Percentiles rank a stretch among this genome's conserved stretches.
phyloP scores from a whole-genome alignment of 2,797 vertebrate genomes.

The Strix occidentalis region DNA sequence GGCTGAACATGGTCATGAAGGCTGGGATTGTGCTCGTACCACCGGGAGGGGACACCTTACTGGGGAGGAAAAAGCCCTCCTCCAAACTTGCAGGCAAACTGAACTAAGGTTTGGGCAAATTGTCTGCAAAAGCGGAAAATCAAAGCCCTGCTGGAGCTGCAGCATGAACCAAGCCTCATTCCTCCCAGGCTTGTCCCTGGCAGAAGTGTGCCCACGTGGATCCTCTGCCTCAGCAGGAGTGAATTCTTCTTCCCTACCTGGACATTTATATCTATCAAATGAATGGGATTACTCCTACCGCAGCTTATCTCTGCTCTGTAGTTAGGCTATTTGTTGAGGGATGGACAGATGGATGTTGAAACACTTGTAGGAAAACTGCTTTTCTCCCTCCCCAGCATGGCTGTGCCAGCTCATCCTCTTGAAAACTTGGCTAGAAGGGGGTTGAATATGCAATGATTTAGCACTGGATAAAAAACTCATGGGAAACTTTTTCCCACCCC shows the following conservation, averaged over 20 bases:
- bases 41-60: background rate
- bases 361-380: background rate
- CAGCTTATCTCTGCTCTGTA: background rate
- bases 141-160: background rate
- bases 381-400: background rate
- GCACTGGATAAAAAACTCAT: background rate
- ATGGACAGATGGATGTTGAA: background rate
- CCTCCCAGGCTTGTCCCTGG: background rate
- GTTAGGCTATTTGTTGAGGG: background rate
- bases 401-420: background rate
- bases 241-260: background rate
- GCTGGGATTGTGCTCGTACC: accelerated
- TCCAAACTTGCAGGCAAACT: background rate
- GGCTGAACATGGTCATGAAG: background rate
- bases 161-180: background rate
- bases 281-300: background rate
- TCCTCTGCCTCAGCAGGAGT: background rate
- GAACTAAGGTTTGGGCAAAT: background rate
- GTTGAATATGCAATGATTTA: background rate
- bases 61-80: background rate
- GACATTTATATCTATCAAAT: background rate
- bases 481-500: background rate
- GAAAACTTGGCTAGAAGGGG: background rate
- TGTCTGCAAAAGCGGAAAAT: background rate
- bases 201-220: background rate